Conservation (phyloP, 2,888 invertebrate species). For the Oscheius myriophilus region DNA sequence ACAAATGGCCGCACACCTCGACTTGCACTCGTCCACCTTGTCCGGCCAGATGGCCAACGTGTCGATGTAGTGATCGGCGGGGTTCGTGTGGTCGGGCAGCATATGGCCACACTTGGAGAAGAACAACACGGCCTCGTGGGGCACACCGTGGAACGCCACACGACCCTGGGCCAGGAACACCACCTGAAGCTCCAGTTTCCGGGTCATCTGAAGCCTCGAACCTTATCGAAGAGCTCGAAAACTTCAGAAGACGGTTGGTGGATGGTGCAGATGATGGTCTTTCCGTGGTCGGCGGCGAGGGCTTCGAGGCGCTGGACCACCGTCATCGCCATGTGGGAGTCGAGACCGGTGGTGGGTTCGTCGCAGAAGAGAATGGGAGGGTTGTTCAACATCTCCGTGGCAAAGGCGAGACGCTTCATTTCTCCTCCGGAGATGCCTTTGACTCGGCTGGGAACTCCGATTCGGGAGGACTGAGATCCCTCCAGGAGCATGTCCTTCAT, state of each 20-base stretch:
- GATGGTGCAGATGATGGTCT: slow-evolving; percentile 89
- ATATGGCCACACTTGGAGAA: slow-evolving; percentile 74
- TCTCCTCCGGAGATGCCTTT: slow-evolving; percentile 78
- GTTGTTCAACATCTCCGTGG: slow-evolving; percentile 90
- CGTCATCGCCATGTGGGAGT: slow-evolving; percentile 94
- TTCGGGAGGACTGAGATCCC: slow-evolving; percentile 88
- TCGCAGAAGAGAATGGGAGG: slow-evolving; percentile 94
- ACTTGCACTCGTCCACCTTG: slow-evolving; percentile 82
- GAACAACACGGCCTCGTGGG: slow-evolving; percentile 82
- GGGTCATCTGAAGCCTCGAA: slow-evolving; percentile 2
- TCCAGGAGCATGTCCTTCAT: slow-evolving; percentile 84
- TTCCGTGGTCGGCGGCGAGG: slow-evolving; percentile 76
- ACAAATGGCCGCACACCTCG: slow-evolving; percentile 71
- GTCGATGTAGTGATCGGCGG: slow-evolving; percentile 71
- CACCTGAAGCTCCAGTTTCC: slow-evolving; percentile 63
- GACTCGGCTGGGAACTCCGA: slow-evolving; percentile 82
- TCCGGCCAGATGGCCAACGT: slow-evolving; percentile 86
- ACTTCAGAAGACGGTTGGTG: slow-evolving; percentile 92
- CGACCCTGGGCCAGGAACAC: slow-evolving; percentile 88
- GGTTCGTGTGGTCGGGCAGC: slow-evolving; percentile 70
- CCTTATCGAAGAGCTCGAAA: slow-evolving; percentile 86
- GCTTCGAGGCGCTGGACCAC: slow-evolving; percentile 76
- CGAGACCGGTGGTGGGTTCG: slow-evolving; percentile 93
- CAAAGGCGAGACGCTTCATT: slow-evolving; percentile 91
- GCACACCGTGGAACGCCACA: slow-evolving; percentile 83